Conservation (phyloP, 2,113 vertebrate species). For the Myodes glareolus region DNA sequence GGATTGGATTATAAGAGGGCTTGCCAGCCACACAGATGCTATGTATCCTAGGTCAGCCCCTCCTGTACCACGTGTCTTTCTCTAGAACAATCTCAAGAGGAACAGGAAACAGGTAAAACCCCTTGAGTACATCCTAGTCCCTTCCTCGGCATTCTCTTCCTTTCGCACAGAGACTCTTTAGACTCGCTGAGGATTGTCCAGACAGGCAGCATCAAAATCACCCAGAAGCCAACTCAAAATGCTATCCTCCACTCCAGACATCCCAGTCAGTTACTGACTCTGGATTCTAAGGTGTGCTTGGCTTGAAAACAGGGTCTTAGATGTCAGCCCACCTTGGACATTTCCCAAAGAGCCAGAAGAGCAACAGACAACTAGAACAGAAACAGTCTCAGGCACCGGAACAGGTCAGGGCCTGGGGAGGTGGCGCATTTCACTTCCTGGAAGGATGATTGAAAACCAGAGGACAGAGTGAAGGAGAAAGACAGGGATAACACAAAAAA, state of each 20-base stretch:
- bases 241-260: no score
- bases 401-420: background rate
- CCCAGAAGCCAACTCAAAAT: background rate
- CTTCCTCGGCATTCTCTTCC: background rate
- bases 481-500: background rate
- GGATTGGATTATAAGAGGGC: background rate
- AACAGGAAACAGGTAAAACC: background rate
- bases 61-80: background rate
- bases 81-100: slow-evolving; percentile 6
- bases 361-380: background rate
- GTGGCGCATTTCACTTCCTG: background rate
- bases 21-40: background rate
- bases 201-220: background rate
- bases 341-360: background rate
- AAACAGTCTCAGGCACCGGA: background rate
- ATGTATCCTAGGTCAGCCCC: background rate
- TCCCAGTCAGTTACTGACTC: background rate
- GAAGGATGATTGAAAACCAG: background rate
- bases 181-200: background rate
- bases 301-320: background rate
- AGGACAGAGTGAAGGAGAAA: background rate
- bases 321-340: background rate
- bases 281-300: background rate
- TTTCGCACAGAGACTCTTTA: background rate
- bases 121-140: background rate